Evolutionary conservation across 2,888 invertebrate genomes (phyloP), one percentile per base, ranked within the genome.

Genomic region (Drosophila atroscutellata): DNA sequence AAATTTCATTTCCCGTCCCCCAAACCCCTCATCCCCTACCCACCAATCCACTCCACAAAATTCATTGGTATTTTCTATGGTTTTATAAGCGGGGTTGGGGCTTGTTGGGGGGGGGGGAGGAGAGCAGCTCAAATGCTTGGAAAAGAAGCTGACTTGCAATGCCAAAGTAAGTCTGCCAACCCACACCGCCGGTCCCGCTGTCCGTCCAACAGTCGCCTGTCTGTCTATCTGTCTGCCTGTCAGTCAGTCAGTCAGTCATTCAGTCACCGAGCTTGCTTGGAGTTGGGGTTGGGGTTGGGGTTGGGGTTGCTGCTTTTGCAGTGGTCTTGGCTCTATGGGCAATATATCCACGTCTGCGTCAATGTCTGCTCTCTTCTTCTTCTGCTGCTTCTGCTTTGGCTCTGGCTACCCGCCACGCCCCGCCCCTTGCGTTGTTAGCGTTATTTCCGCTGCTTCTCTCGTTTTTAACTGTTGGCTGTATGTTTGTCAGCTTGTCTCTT

Each of bases 321-420:
- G 57, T 45, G 59, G 47, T 63, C 66, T 75, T 51, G 63, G n/a
- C 8, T 55, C 55, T 18, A 9, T 8, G 42, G 74, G 86, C 80
- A 72, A 88, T 86, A 83, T 90, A 86, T 86, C 72, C 81, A 89
- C 78, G 90, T 86, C 85, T 85, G 90, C 86, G 80, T 78, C 90
- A 86, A 78, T 50, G 90, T 88, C 86, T 86, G 80, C 89, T 64
- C 59, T 64, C 68, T 51, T 58, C 69, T 64, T 62, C 72, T 68
- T 64, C 61, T 57, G 26, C 62, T 3, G 42, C 13, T 24, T 7
- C 4, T 24, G 45, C 45, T 45, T 45, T 20, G 15, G 45, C 45
- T 34, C 15, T 42, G 51, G 34, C 32, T 34, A 26, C 36, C 24
- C 34, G 11, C 52, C 34, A 15, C 52, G 8, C 15, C 51, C 15